Percentiles rank a stretch among this genome's conserved stretches.
These are phyloP conservation scores for Papilio protenor DNA, from an alignment of 2,888 invertebrate genomes.

Conservation along the genomic window DNA sequence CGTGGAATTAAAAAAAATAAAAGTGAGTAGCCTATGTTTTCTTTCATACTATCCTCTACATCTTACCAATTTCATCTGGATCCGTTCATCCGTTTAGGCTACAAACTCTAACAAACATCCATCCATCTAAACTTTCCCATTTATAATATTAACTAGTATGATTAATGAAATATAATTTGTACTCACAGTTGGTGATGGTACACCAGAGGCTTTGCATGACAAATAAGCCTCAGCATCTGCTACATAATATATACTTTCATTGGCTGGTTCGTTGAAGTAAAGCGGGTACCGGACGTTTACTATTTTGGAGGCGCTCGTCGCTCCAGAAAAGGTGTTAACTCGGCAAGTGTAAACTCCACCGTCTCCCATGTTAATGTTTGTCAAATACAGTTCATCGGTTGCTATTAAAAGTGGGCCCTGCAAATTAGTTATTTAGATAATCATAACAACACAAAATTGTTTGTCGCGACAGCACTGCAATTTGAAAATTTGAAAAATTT, in stretches of 20 bases:
- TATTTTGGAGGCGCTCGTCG: slow-evolving; percentile 50
- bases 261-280: slow-evolving; percentile 51
- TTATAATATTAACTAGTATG: too few species aligned
- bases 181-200: slow-evolving; percentile 58
- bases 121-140: too few species aligned
- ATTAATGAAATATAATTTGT: neutral
- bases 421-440: slow-evolving; percentile 40
- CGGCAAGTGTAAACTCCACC: slow-evolving; percentile 64
- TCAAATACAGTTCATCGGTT: slow-evolving; percentile 51
- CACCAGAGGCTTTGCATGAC: slow-evolving; percentile 57
- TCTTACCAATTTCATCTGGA: too few species aligned
- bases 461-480: too few species aligned
- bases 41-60: too few species aligned
- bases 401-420: slow-evolving; percentile 54
- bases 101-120: too few species aligned
- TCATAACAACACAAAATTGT: too few species aligned
- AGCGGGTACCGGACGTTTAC: slow-evolving; percentile 61
- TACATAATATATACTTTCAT: slow-evolving; percentile 51
- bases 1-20: too few species aligned
- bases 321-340: slow-evolving; percentile 53
- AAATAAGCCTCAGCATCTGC: slow-evolving; percentile 48
- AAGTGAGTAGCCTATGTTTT: too few species aligned
- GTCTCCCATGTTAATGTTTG: slow-evolving; percentile 51
- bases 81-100: too few species aligned
- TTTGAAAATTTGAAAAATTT: too few species aligned